Conservation (phyloP, 2,888 invertebrate species). For the Salticus scenicus region DNA sequence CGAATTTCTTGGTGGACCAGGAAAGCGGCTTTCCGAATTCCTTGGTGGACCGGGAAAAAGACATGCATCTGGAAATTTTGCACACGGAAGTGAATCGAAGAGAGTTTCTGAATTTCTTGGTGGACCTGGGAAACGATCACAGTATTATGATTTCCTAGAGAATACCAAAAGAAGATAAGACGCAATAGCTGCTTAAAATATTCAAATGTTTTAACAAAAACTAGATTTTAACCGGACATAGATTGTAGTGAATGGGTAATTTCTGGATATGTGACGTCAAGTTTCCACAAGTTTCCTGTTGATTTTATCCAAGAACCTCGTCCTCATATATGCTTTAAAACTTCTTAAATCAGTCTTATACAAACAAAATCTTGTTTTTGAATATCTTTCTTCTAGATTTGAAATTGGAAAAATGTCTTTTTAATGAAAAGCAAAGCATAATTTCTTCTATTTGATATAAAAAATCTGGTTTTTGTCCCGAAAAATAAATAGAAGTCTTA, state of each 20-base stretch:
- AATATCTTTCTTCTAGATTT: too few relatives aligned
- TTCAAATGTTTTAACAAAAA: conserved; percentile 2
- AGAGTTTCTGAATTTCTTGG: conserved; percentile 69
- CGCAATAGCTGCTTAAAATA: background rate
- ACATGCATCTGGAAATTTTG: background rate
- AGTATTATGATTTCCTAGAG: conserved; percentile 47
- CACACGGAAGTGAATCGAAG: conserved; percentile 29
- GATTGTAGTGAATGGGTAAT: conserved; percentile 32
- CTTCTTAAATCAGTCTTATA: too few relatives aligned
- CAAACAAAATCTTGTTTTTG: too few relatives aligned
- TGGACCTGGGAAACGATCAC: conserved; percentile 68
- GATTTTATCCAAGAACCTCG: too few relatives aligned
- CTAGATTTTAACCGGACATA: background rate
- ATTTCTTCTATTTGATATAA: too few relatives aligned
- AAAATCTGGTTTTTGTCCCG: too few relatives aligned
- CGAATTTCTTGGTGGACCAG: conserved; percentile 65
- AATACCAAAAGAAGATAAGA: conserved; percentile 44
- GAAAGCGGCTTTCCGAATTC: conserved; percentile 66
- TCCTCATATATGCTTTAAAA: too few relatives aligned
- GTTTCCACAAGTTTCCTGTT: background rate
- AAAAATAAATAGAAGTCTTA: too few relatives aligned
- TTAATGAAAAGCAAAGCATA: too few relatives aligned
- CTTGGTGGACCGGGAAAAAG: conserved; percentile 71
- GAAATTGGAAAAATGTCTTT: too few relatives aligned
- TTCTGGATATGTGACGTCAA: conserved; percentile 40